These are phyloP conservation scores for Archilochus colubris DNA, from an alignment of 2,113 vertebrate species.

Conservation along the genomic window DNA sequence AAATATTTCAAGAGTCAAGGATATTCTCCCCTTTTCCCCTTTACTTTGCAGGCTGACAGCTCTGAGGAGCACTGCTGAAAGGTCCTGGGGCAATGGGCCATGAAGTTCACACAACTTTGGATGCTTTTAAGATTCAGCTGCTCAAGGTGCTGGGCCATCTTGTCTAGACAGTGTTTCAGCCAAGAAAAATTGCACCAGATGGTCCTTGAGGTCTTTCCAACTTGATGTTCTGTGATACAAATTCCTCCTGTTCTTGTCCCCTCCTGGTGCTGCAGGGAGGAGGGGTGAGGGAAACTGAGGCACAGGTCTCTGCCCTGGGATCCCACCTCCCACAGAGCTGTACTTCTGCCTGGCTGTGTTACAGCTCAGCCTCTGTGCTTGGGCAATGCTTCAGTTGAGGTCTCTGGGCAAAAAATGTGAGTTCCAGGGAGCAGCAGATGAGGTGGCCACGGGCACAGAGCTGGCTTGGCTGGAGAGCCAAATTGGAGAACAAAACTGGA, in stretches of 20 bases:
- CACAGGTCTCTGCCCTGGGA: neutral
- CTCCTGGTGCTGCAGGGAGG: neutral
- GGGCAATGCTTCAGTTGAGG: neutral
- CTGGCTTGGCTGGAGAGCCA: neutral
- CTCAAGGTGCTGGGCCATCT: too few species aligned
- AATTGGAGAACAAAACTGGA: too few species aligned
- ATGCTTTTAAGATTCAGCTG: too few species aligned
- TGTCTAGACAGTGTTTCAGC: too few species aligned
- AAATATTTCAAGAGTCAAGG: too few species aligned
- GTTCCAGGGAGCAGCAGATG: neutral
- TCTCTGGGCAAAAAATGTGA: neutral
- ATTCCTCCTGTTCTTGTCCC: neutral
- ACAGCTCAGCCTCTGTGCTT: fast-evolving
- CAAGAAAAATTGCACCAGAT: too few species aligned
- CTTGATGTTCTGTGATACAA: neutral
- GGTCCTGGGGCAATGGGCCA: too few species aligned
- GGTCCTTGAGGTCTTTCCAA: too few species aligned
- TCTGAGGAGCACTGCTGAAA: neutral
- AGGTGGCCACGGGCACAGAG: neutral
- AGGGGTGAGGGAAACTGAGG: neutral
- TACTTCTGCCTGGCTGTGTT: neutral
- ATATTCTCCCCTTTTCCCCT: neutral
- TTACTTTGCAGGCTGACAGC: neutral
- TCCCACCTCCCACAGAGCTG: fast-evolving
- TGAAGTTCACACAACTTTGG: neutral